phyloP scores from a whole-genome alignment of 2,888 invertebrate genomes.

The Phorcus lineatus region DNA sequence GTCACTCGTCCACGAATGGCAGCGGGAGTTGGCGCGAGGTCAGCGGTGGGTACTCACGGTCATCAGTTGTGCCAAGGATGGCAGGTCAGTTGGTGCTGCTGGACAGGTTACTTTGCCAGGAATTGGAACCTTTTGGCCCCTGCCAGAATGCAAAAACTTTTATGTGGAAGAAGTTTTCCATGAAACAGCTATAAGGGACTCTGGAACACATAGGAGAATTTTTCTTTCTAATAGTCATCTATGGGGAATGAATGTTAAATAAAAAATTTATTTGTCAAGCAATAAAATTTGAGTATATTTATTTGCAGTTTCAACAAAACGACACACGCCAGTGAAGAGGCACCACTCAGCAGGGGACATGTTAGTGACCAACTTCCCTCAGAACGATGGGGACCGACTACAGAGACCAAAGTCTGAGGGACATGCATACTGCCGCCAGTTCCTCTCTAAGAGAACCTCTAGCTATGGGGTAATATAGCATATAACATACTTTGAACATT shows the following conservation, averaged over 20 bases:
- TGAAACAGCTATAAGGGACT: too few species aligned
- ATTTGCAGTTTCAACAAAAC: background rate
- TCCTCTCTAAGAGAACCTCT: constrained; percentile 94
- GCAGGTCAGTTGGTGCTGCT: constrained; percentile 17
- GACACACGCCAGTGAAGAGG: constrained; percentile 78
- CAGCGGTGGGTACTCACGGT: constrained; percentile 15
- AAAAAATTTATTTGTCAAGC: too few species aligned
- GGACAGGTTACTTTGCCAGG: too few species aligned
- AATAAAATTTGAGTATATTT: too few species aligned
- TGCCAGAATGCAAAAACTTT: too few species aligned
- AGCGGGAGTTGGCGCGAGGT: background rate
- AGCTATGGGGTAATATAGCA: constrained; percentile 89
- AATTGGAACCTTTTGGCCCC: too few species aligned
- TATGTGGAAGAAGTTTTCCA: too few species aligned
- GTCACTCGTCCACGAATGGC: constrained; percentile 3
- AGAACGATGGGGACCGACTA: constrained; percentile 85
- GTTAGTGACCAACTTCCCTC: constrained; percentile 60
- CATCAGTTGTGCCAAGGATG: constrained; percentile 41
- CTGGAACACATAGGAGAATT: too few species aligned
- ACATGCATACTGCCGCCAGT: constrained; percentile 85
- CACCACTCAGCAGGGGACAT: constrained; percentile 75
- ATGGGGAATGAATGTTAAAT: too few species aligned
- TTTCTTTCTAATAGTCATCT: too few species aligned
- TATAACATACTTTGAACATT: background rate
- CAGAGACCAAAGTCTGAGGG: constrained; percentile 97